A percentile compares a stretch with the other conserved stretches of the same genome.
These are phyloP conservation scores for Rhinogobio ventralis DNA, from an alignment of 2,797 vertebrate species.

Conservation along the genomic window DNA sequence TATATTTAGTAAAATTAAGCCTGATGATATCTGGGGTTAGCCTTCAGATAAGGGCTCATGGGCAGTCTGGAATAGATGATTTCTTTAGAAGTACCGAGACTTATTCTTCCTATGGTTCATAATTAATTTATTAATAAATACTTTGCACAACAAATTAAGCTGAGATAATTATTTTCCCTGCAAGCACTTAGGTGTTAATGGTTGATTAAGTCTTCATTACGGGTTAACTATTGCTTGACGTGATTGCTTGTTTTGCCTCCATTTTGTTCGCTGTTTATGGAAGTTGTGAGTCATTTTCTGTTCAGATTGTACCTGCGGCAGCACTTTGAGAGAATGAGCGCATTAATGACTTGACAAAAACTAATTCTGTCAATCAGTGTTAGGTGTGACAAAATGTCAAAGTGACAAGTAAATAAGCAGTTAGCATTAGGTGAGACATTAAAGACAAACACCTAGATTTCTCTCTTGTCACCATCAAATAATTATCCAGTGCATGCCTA, in stretches of 20 bases:
- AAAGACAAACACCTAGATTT: slow-evolving; percentile 61
- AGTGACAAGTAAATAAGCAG: slow-evolving; percentile 67
- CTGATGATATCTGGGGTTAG: not conserved
- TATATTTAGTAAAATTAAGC: slow-evolving; percentile 8
- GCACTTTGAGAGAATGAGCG: slow-evolving; percentile 53
- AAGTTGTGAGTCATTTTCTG: slow-evolving; percentile 57
- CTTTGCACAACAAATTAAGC: slow-evolving; percentile 63
- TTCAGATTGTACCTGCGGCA: slow-evolving; percentile 56
- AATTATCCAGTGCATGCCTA: slow-evolving; percentile 62
- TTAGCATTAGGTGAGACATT: slow-evolving; percentile 54
- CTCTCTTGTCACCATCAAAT: slow-evolving; percentile 60
- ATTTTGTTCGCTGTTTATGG: slow-evolving; percentile 62
- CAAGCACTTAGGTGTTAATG: slow-evolving; percentile 64
- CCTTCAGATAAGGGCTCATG: slow-evolving; percentile 5
- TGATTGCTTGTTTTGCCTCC: slow-evolving; percentile 63
- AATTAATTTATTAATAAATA: slow-evolving; percentile 48
- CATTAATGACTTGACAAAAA: slow-evolving; percentile 65
- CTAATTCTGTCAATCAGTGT: slow-evolving; percentile 62
- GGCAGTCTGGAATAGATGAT: slow-evolving; percentile 43
- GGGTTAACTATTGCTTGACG: slow-evolving; percentile 57
- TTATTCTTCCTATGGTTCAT: slow-evolving; percentile 51
- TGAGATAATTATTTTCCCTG: slow-evolving; percentile 58
- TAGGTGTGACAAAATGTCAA: slow-evolving; percentile 68
- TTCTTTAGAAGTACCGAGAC: slow-evolving; percentile 41
- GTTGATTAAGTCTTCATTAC: slow-evolving; percentile 68